Base-by-base conservation (phyloP, 2,888 invertebrate genomes). In the Tolmerus cingulatus region DNA sequence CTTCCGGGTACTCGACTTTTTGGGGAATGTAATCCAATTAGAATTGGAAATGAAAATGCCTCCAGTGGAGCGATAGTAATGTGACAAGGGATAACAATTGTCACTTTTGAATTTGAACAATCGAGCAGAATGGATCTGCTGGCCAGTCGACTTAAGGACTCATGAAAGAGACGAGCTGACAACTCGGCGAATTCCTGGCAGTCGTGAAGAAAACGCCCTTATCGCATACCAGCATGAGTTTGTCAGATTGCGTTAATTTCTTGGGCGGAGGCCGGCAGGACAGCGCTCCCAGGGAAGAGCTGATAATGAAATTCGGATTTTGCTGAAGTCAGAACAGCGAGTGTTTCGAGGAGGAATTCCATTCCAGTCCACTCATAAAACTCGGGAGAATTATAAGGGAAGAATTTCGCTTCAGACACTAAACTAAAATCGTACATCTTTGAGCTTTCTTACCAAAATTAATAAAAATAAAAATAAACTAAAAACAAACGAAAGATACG, bases 21-120 rank as follows among this genome's bases (percentile, higher is more conserved):
- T 16, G 16, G 19, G 43, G 34, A 85, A 85, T 74, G 85, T 85
- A 85, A 85, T 85, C 85, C 85, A 85, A 85, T 85, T 85, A 85
- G 74, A 85, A 82, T 85, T 85, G 74, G 74, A 85, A 85, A 85
- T 85, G 74, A 85, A 85, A 85, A 85, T 43, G 74, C 85, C 74
- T 43, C 74, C 85, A 27, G 85, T 85, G 74, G 46, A 46, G 85
- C 85, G 85, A 34, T 46, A 46, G 78, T 77, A 78, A 79, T 57
- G 78, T 79, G 78, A 86, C 40, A 79, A 86, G 78, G 86, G 79
- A 78, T 86, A 86, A 79, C 78, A 86, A 78, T 40, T 77, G 86
- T 66, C 86, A 86, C 46, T 74, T 85, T 85, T 85, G 43, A 51
- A 74, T 74, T 43, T 43, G 23, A 27, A 74, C 43, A 74, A 74